phyloP scores from a whole-genome alignment of 53 echinoderm and acorn worm species.

The Arbacia lixula region DNA sequence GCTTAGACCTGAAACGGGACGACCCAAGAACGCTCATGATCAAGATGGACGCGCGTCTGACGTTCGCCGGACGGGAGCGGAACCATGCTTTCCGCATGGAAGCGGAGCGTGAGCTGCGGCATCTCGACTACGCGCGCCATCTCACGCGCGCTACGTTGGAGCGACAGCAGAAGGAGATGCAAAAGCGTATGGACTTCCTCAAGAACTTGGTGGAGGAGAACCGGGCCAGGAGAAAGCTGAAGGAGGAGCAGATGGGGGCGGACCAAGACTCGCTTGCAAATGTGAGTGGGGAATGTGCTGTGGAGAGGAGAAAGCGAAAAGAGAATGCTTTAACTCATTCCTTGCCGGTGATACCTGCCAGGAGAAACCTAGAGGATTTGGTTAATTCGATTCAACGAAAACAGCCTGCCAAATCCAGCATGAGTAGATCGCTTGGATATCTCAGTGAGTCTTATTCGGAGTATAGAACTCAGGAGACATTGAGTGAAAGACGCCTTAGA shows the following conservation, averaged over 20 bases:
- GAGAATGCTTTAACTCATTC: constrained; percentile 40
- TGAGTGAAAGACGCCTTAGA: constrained; percentile 52
- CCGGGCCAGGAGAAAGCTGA: constrained; percentile 49
- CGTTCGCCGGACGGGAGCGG: constrained; percentile 83
- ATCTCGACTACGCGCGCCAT: constrained; percentile 80
- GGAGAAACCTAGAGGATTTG: constrained; percentile 52
- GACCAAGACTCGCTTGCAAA: background rate
- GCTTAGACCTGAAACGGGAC: constrained; percentile 85
- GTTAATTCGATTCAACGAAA: constrained; percentile 70
- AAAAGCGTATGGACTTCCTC: constrained; percentile 73
- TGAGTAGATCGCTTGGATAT: constrained; percentile 69
- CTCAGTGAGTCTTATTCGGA: constrained; percentile 57
- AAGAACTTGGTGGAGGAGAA: constrained; percentile 76
- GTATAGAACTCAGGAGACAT: constrained; percentile 20
- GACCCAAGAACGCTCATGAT: constrained; percentile 88
- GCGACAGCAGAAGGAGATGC: constrained; percentile 72
- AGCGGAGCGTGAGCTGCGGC: constrained; percentile 77
- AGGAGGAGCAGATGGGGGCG: constrained; percentile 41
- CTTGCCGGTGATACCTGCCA: constrained; percentile 51
- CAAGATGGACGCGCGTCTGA: constrained; percentile 87
- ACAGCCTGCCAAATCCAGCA: constrained; percentile 34
- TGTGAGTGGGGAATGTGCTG: background rate
- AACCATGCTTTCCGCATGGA: constrained; percentile 80
- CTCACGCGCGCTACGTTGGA: constrained; percentile 77
- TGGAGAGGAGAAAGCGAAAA: constrained; percentile 27